Base-by-base conservation (phyloP, 1,140 invertebrate species). In the Lethrus apterus region DNA sequence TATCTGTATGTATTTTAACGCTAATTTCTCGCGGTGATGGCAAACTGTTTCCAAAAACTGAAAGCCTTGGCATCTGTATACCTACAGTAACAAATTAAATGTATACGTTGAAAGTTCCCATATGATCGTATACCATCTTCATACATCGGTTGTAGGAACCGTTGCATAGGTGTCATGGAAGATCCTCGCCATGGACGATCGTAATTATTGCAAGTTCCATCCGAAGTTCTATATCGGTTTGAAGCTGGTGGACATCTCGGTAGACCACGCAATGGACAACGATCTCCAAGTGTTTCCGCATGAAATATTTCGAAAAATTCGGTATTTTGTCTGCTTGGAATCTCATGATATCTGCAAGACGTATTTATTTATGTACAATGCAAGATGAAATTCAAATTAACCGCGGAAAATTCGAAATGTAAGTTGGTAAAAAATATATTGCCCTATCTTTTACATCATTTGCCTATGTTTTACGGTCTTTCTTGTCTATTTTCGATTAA, bases 131-230 rank as follows among this genome's bases (percentile, higher is more conserved):
- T 69, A 67, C 86, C 87, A 65, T 93, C 91, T 8, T 81, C 76
- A 70, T 96, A 98, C 31, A 77, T 74, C 1, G 92, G 79, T 3
- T 80, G 76, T 11, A 93, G 60, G 62, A 93, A 88, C 13, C 90
- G 73, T 50, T 85, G 78, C 58, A 92, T 88, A 0, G 86, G 78
- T 35, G 83, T 84, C 69, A 89, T 80, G 3, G 89, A 80, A 10
- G 86, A 81, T 0, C 93, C 93, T 83, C 83, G 86, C 59, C 79
- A 74, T 1, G 81, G 79, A 42, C 84, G 64, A 5, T 75, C 66
- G 2, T 80, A 58, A 69, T 93, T 93, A 67, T 93, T 93, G 65
- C 90, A 93, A 5, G 84, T 85, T 5, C 89, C 89, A 66, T 92
- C 88, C 11, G 82, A 73, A 7, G 87, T 85, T 51, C 91, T 75